Conservation (phyloP, 2,113 vertebrate genomes). For the Sturnus vulgaris region DNA sequence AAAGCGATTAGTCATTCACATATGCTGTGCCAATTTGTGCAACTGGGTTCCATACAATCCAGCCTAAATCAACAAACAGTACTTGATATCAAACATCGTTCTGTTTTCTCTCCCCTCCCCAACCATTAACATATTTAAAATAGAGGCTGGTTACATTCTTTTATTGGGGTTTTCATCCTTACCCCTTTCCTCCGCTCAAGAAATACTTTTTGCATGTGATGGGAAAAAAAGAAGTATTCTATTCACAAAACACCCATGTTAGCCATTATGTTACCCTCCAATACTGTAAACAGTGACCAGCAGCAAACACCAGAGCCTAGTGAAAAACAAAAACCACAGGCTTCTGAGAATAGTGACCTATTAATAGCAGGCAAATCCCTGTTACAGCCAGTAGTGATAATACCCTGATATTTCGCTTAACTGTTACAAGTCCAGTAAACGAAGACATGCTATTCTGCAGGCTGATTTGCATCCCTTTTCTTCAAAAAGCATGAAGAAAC, state of each 20-base stretch:
- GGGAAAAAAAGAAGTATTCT: background rate
- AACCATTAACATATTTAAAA: background rate
- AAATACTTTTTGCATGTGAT: background rate
- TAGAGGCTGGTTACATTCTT: background rate
- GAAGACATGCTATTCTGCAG: background rate
- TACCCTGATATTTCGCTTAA: conserved; percentile 58
- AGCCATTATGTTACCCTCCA: background rate
- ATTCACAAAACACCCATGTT: background rate
- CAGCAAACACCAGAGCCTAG: conserved; percentile 33
- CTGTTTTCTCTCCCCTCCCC: background rate
- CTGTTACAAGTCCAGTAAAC: conserved; percentile 26
- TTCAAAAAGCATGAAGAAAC: background rate
- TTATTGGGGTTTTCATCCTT: background rate
- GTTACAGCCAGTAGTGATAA: conserved; percentile 57
- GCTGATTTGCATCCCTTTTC: background rate
- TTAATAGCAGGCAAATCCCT: conserved; percentile 75
- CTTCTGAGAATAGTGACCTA: conserved; percentile 57
- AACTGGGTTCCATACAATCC: background rate
- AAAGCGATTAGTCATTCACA: conserved; percentile 9
- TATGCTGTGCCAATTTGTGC: background rate
- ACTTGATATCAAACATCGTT: background rate
- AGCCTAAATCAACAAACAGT: background rate
- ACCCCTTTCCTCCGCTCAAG: background rate
- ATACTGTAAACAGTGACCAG: conserved; percentile 52
- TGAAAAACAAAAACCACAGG: conserved; percentile 38